Base-by-base conservation (phyloP, 1,140 invertebrate genomes). In the Druon quercuslanigerum region DNA sequence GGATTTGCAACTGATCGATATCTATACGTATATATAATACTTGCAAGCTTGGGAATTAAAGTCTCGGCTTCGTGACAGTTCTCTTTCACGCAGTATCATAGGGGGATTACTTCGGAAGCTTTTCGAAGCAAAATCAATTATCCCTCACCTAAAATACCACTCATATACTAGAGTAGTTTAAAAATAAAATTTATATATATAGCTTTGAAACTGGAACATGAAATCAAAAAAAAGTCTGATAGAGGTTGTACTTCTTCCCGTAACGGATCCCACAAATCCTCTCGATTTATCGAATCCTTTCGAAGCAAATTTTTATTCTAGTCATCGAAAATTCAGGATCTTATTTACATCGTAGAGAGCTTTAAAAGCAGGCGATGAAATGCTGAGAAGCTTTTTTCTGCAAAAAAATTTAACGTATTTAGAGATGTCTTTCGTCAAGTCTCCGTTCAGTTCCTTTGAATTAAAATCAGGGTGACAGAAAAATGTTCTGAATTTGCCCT, bases 1-100 rank as follows among this genome's bases (percentile, higher is more conserved):
- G 60, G 60, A 66, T 66, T 66, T 66, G 33, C 60, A 40, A 46
- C 16, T 40, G 60, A 40, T 66, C 60, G 60, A 66, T 66, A 66
- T 25, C 60, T 40, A 11, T 46, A 46, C 40, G 40, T 46, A 46
- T 46, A 46, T 46, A n/a, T n/a, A n/a, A n/a, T n/a, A 9, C 60
- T 40, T 14, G 50, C 72, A 25, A 12, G n/a, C 13, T 11, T 52
- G 60, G 73, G 17, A 81, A 82, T 84, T 85, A 72, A 78, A 79
- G 52, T 51, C 66, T 79, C 75, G 71, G 19, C 71, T 77, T 79
- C 60, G 57, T 76, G 73, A 76, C 60, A 66, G 25, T 16, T 57
- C 25, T n/a, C 60, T 40, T 66, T 25, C 33, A 66, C 40, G 16
- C 8, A 46, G 60, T 40, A 3, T 33, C 60, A 66, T 46, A 66